phyloP scores from a whole-genome alignment of 1,140 invertebrate genomes.

The Micrasema minimum region DNA sequence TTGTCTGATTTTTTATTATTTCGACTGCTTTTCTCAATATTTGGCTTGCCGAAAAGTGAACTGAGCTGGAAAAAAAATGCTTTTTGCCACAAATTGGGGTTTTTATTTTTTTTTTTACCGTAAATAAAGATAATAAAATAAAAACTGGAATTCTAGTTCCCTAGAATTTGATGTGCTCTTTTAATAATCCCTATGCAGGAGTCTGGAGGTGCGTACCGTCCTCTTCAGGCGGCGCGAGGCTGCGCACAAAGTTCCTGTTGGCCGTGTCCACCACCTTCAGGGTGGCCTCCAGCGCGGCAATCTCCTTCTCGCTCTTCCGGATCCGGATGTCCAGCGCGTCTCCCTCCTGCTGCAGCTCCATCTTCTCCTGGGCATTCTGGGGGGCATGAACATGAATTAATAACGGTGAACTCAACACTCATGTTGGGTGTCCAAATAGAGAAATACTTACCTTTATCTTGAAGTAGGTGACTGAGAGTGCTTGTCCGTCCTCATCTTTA shows the following conservation, averaged over 20 bases:
- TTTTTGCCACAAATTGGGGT: no score
- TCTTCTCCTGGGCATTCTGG: constrained; percentile 73
- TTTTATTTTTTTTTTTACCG: no score
- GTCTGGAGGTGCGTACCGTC: constrained; percentile 62
- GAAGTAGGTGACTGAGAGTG: constrained; percentile 71
- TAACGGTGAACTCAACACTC: not conserved
- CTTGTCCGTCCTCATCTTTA: constrained; percentile 70
- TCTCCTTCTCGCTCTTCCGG: constrained; percentile 74
- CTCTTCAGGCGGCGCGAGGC: constrained; percentile 65
- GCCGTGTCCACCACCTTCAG: constrained; percentile 74
- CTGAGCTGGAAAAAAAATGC: no score
- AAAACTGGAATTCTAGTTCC: no score
- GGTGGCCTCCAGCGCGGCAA: constrained; percentile 80
- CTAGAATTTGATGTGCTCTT: no score
- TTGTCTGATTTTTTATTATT: no score
- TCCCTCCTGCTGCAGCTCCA: constrained; percentile 75
- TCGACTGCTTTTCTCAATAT: no score
- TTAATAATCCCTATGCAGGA: no score
- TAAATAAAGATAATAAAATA: no score
- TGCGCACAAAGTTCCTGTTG: constrained; percentile 72
- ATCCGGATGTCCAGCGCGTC: constrained; percentile 76
- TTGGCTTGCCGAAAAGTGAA: no score
- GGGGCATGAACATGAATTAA: not conserved
- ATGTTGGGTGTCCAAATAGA: no score
- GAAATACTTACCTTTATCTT: constrained; percentile 69